Base-by-base conservation (phyloP, 2,113 vertebrate species). In the Columba livia region DNA sequence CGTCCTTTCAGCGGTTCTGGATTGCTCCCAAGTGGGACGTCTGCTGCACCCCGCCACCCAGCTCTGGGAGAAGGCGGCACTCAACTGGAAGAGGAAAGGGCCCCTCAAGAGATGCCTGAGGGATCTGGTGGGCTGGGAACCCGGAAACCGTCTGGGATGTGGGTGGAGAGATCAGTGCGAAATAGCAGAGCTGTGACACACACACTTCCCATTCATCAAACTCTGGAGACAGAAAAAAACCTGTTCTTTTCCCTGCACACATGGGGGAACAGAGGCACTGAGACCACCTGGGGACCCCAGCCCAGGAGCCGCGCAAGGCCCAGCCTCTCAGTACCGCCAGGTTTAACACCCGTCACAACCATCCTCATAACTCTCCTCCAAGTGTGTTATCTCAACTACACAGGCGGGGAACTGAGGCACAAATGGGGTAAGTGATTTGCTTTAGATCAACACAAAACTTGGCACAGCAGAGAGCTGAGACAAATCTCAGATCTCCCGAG, bases 71-170 rank as follows among this genome's bases (percentile, higher is more conserved):
- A 94, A 90, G 95, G 96, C 92, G 80, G 97, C 97, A 92, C 95
- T 97, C 64, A 92, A 47, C 94, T 93, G 89, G 96, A 93, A 88
- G 62, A 82, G 97, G 95, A 98, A 97, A 98, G 96, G 97, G 91
- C 97, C 97, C 98, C 96, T 85, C 62, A 19, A 92, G 96, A 97
- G 97, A 97, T 97, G 97, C 97, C 98, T 95, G 93, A 93, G 94
- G 97, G 94, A 93, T 97, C 86, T 98, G 97, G 96, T 96, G 32
- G 91, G 97, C 74, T 97, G 97, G 96, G 98, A 97, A 97, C 97
- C 96, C 96, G 97, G 97, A 97, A 97, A 97, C 96, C 82, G 97
- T 98, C 98, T 97, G 97, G 97, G 97, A 98, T 97, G 97, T 97
- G 96, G 88, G n/a, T 88, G 66, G 95, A 94, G 97, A 97, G 97